Base-by-base conservation (phyloP, 2,113 vertebrate genomes). In the Candoia aspera region DNA sequence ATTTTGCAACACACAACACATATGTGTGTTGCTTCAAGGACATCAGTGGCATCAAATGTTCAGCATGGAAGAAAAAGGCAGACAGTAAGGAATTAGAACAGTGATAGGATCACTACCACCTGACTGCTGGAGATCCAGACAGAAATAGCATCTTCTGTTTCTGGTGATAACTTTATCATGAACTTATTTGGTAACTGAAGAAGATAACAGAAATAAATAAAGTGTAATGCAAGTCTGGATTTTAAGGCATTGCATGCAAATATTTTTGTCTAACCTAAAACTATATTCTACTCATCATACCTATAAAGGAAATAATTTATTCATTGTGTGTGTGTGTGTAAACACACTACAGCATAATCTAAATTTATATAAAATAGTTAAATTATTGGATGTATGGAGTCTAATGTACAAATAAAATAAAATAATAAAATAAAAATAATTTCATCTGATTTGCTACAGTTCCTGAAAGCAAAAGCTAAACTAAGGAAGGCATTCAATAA, bases 41-140 rank as follows among this genome's bases (percentile, higher is more conserved):
- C 87, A 89, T 60, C 54, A 53, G 10, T 91, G 54, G 17, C 33
- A 88, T 79, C 54, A 92, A 58, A 92, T 49, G 62, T 84, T 54
- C 13, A 88, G 46, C 26, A 53, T 49, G 12, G 42, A 62, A 59
- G 0, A 58, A 84, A 92, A 9, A 90, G 79, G n/a, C 21, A 90
- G 90, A n/a, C 58, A n/a, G 12, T 83, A 57, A 33, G 64, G 33
- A 59, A 89, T 33, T 60, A 15, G 21, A 92, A 49, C 15, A 92
- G 46, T 55, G 29, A 46, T 57, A 79, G 13, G 62, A 73, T 57
- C 53, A 73, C 2, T 37, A 57, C 6, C 6, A 46, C 24, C 26
- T 37, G 11, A 29, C 6, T 87, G 53, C 33, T 46, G 85, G 24
- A 58, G 24, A 46, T 84, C 33, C 15, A 85, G n/a, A 33, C 21